Evolutionary conservation across 37 sponge, comb jelly and placozoan species (phyloP).

Genomic region (Eunapius fragilis): DNA sequence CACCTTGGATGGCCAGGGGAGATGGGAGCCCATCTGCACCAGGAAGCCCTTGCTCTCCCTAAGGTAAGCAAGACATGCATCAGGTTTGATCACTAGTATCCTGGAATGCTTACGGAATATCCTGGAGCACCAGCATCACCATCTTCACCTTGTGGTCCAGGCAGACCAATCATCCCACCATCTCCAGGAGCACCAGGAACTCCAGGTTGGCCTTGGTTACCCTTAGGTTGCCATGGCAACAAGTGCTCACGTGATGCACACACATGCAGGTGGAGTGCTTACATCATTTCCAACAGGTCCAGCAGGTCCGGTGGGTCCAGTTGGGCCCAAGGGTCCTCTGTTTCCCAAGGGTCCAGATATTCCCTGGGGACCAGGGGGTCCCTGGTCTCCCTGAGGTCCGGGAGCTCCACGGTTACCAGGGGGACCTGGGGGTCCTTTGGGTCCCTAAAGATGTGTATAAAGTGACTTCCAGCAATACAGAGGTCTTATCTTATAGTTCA

Average conservation of each 20-base stretch:
- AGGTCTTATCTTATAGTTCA: too few species aligned
- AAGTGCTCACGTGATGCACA: too few species aligned
- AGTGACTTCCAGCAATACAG: not conserved
- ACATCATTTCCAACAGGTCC: constrained; percentile 21
- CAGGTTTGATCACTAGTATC: not conserved
- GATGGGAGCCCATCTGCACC: constrained; percentile 70
- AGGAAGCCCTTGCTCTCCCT: constrained; percentile 60
- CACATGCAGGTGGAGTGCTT: too few species aligned
- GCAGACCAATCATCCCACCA: constrained; percentile 31
- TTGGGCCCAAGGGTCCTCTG: constrained; percentile 17
- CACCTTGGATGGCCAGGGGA: constrained; percentile 31
- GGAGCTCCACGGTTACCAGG: constrained; percentile 50
- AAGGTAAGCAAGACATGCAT: not conserved
- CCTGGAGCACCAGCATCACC: constrained; percentile 67
- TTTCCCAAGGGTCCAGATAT: constrained; percentile 23
- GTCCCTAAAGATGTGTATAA: constrained; percentile 18
- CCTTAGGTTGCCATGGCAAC: constrained; percentile 2
- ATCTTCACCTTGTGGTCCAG: constrained; percentile 65
- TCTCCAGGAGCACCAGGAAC: constrained; percentile 53
- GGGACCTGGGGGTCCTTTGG: constrained; percentile 40
- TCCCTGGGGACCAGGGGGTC: constrained; percentile 58
- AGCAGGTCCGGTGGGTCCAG: constrained; percentile 38
- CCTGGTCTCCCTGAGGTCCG: constrained; percentile 52
- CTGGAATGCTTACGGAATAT: constrained; percentile 38
- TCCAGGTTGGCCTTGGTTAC: constrained; percentile 31